Evolutionary conservation across 2,888 invertebrate species (phyloP), one percentile per base, ranked within the genome.

Genomic region (Colostygia pectinataria): DNA sequence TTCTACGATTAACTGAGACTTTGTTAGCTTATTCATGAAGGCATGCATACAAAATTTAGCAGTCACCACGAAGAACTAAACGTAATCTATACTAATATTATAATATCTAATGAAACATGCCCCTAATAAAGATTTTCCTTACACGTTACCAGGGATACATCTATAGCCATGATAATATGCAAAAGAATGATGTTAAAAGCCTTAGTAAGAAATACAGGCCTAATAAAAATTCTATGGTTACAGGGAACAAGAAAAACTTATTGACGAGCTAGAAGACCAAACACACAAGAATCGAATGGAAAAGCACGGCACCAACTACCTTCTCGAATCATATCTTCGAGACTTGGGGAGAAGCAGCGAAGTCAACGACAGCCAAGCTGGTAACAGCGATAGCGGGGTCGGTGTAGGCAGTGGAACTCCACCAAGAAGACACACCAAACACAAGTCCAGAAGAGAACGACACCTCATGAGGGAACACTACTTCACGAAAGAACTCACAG

Each of bases 251-350:
- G 96, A 96, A 74, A 93, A 93, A 66, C 92, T 95, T 67, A 96
- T 97, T 63, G 94, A 94, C 56, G 92, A 92, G 67, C 92, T 95
- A 63, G 95, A 95, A 86, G 94, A 95, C 69, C 94, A 95, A 70
- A 94, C 95, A 18, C 95, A 96, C 78, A 92, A 93, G 57, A 92
- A 91, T 32, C 87, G 95, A 36, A 93, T 94, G 80, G 92, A 94
- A 57, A 94, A 94, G 66, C 92, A 95, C 69, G 95, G 95, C 10
- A 94, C 94, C 55, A 95, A 96, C 79, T 96, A 96, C 74, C 90
- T 96, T 36, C 86, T 95, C 9, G 95, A 95, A 76, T 94, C 95
- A 0, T 96, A 96, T 73, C 89, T 96, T 12, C 74, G 89, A 23
- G 90, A 90, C 57, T 67, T 90, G 0, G 88, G 89, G 1, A 64